A percentile compares a stretch with the other conserved stretches of the same genome.
These are phyloP conservation scores for Tragelaphus buxtoni DNA, from an alignment of 2,113 vertebrate genomes.

Conservation along the genomic window DNA sequence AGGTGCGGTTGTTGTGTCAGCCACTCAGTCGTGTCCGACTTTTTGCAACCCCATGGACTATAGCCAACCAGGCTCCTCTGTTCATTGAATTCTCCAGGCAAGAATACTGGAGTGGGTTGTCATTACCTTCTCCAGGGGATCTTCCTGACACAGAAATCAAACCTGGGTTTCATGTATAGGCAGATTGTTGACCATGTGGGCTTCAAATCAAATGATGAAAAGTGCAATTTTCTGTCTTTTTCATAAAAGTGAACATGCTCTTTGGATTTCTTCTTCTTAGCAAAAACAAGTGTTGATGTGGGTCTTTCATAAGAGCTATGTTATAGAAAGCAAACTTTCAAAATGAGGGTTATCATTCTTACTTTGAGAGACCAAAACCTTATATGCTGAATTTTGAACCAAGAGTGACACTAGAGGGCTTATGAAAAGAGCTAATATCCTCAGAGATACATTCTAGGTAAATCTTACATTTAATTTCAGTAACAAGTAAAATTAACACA, in stretches of 20 bases:
- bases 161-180: neutral
- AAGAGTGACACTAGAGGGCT: neutral
- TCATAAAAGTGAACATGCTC: neutral
- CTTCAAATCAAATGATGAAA: neutral
- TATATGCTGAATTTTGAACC: neutral
- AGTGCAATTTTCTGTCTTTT: neutral
- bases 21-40: fast-evolving
- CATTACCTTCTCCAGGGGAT: neutral
- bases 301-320: neutral
- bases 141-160: neutral
- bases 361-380: neutral
- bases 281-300: neutral
- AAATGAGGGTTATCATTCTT: neutral
- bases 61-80: neutral
- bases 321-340: neutral
- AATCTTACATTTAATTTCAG: neutral
- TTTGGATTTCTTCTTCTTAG: neutral
- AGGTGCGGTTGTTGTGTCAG: neutral
- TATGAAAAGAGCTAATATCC: neutral
- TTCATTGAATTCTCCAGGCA: neutral
- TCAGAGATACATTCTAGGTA: neutral
- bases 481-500: neutral
- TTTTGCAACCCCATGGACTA: neutral
- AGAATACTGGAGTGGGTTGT: neutral
- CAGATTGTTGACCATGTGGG: neutral